Percentiles rank a stretch among this genome's conserved stretches.
Conservation (phyloP, 2,113 vertebrate genomes). For the Promerops cafer region DNA sequence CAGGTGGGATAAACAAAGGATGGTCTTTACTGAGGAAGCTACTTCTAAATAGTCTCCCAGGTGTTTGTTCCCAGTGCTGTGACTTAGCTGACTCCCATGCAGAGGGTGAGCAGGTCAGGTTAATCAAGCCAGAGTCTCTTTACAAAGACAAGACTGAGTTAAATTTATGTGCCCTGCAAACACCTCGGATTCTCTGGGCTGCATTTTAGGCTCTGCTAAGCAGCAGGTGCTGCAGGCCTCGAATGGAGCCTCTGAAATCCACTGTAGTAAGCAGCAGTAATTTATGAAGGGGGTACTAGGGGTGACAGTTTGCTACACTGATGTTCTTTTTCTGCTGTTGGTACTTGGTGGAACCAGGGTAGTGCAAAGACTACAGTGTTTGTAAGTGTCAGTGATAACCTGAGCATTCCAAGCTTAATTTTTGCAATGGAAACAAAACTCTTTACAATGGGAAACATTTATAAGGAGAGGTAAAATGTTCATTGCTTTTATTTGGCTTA, state of each 20-base stretch:
- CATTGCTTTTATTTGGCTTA: neutral
- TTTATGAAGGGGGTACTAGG: neutral
- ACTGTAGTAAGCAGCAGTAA: neutral
- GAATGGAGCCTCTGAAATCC: neutral
- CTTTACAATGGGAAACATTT: neutral
- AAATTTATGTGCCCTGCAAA: fast-evolving
- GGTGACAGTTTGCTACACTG: neutral
- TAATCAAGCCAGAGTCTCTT: neutral
- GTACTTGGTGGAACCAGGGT: neutral
- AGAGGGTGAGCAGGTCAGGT: neutral
- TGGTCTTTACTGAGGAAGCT: neutral
- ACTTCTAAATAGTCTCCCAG: neutral
- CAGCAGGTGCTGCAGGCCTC: neutral
- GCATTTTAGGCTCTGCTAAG: neutral
- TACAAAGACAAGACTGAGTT: neutral
- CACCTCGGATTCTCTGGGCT: neutral
- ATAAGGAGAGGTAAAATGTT: neutral
- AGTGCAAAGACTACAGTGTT: neutral
- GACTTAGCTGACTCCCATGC: neutral
- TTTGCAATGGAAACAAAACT: neutral
- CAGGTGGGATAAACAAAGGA: neutral
- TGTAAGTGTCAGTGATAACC: neutral
- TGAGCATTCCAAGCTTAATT: neutral
- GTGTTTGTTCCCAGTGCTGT: neutral
- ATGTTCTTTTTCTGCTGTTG: neutral